These are phyloP conservation scores for Poeciliopsis turneri DNA, from an alignment of 2,797 vertebrate genomes.

Conservation along the genomic window DNA sequence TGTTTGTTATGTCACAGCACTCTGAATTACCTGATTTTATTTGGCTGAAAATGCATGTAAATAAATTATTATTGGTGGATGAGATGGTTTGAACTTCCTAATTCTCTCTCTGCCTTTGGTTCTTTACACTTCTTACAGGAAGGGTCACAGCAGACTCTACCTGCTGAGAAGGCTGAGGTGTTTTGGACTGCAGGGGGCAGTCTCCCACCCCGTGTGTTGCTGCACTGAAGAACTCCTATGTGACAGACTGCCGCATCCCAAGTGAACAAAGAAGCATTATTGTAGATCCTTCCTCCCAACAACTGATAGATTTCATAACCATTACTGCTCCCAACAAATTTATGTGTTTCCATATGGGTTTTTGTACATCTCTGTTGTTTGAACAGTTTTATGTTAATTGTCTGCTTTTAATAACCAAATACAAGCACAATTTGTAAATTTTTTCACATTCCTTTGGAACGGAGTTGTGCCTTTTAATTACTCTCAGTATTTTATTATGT, in stretches of 20 bases:
- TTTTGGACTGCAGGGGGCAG: too few relatives aligned
- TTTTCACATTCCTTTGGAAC: background rate
- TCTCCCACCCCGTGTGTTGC: background rate
- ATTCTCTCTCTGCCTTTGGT: too few relatives aligned
- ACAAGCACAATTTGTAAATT: background rate
- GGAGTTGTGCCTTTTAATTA: background rate
- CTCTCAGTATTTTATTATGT: background rate
- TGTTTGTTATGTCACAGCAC: background rate
- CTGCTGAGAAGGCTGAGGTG: too few relatives aligned
- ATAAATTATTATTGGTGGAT: background rate
- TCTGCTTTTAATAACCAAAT: background rate
- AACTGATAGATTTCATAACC: background rate
- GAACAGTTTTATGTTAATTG: background rate
- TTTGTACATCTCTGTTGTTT: background rate
- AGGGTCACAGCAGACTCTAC: too few relatives aligned
- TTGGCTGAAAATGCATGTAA: background rate
- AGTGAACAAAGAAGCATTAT: background rate
- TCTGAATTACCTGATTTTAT: background rate
- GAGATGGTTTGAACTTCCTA: background rate
- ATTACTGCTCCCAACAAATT: background rate
- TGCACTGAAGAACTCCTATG: background rate
- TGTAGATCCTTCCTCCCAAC: background rate
- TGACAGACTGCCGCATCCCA: background rate
- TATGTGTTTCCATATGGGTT: background rate
- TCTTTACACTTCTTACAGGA: too few relatives aligned